These are phyloP conservation scores for Monarcha castaneiventris DNA, from an alignment of 2,113 vertebrate species.

Conservation along the genomic window DNA sequence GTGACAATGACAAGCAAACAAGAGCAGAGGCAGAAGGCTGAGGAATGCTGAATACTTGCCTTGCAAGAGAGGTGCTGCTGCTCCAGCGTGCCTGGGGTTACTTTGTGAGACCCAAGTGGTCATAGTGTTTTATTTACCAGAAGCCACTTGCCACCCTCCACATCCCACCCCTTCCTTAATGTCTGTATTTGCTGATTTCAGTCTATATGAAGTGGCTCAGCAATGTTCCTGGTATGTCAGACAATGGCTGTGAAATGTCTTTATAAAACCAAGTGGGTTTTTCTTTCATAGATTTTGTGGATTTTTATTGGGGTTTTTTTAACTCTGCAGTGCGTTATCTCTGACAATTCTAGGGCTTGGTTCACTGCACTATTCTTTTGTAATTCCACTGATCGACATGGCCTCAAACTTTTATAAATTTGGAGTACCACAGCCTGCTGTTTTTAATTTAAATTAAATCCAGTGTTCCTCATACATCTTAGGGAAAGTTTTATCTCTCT, in stretches of 20 bases:
- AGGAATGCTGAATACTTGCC: neutral
- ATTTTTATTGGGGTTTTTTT: neutral
- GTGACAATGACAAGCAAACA: neutral
- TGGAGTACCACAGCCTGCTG: neutral
- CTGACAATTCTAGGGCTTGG: neutral
- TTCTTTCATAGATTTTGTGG: neutral
- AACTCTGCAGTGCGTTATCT: neutral
- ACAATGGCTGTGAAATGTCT: neutral
- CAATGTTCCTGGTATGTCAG: neutral
- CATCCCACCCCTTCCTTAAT: neutral
- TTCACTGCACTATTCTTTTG: neutral
- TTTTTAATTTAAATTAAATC: constrained; percentile 3
- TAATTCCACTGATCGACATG: neutral
- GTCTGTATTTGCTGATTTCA: neutral
- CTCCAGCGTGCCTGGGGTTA: neutral
- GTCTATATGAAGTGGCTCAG: neutral
- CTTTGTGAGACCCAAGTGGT: neutral
- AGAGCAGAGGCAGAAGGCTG: neutral
- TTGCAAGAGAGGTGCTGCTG: neutral
- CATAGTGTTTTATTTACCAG: neutral
- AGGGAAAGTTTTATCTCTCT: neutral
- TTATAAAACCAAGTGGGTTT: neutral
- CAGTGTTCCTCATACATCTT: neutral
- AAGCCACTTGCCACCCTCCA: neutral
- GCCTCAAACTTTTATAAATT: neutral